Conservation (phyloP, 2,797 vertebrate genomes). For the Anas georgica region DNA sequence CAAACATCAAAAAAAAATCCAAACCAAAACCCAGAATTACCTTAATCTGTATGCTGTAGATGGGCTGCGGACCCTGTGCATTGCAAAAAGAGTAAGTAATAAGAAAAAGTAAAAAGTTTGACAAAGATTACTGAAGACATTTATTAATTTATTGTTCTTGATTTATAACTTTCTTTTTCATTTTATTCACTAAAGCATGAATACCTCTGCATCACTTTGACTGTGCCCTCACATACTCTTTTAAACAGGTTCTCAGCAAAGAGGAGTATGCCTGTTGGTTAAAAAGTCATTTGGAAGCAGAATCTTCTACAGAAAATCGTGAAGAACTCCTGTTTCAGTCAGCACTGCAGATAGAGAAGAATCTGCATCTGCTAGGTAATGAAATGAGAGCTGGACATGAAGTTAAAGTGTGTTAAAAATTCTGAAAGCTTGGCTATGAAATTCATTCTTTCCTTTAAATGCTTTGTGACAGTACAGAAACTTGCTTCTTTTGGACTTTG, state of each 20-base stretch:
- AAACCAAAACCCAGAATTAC: slow-evolving; percentile 92
- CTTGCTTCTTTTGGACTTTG: slow-evolving; percentile 18
- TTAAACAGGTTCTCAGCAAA: slow-evolving; percentile 86
- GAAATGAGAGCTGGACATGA: not conserved
- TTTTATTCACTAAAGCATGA: slow-evolving; percentile 16
- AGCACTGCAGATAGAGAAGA: slow-evolving; percentile 89
- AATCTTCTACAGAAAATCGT: slow-evolving; percentile 90
- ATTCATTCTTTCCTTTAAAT: not conserved
- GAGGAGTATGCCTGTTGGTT: slow-evolving; percentile 94
- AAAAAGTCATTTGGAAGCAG: slow-evolving; percentile 91
- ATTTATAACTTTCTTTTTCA: slow-evolving; percentile 4
- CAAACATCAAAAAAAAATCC: slow-evolving; percentile 90
- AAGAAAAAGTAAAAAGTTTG: not conserved
- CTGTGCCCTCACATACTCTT: slow-evolving; percentile 30
- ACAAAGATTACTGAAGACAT: slow-evolving; percentile 19
- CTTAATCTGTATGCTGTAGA: slow-evolving; percentile 93
- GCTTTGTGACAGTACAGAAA: slow-evolving; percentile 34
- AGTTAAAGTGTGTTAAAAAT: slow-evolving; percentile 34
- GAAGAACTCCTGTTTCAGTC: slow-evolving; percentile 94
- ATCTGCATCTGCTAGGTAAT: slow-evolving; percentile 93
- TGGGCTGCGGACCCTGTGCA: slow-evolving; percentile 94
- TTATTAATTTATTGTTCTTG: slow-evolving; percentile 26
- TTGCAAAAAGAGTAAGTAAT: slow-evolving; percentile 92
- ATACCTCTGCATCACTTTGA: not conserved
- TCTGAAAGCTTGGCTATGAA: slow-evolving; percentile 20